phyloP scores from a whole-genome alignment of 23 tunicate genomes.

The Diplosoma virens region DNA sequence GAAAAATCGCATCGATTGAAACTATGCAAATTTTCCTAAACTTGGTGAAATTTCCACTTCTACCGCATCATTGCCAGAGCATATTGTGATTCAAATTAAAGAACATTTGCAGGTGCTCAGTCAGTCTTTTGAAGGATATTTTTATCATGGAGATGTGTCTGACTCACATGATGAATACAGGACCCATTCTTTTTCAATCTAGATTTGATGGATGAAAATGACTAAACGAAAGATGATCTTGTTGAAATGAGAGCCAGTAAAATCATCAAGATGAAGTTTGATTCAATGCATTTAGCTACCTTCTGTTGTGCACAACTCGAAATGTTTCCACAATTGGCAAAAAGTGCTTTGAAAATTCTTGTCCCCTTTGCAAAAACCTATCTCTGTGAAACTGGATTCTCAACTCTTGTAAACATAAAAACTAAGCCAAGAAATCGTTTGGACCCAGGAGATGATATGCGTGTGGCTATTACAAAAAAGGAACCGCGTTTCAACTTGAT shows the following conservation, averaged over 20 bases:
- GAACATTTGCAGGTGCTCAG: constrained; percentile 7
- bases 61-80: constrained; percentile 5
- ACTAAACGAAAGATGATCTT: constrained; percentile 6
- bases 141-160: background rate
- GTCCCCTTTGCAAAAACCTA: constrained; percentile 1
- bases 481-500: constrained; percentile 17
- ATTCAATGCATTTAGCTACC: constrained; percentile 16
- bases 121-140: constrained; percentile 1
- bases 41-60: constrained; percentile 5
- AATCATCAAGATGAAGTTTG: constrained; percentile 8
- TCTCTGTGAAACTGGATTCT: constrained; percentile 16
- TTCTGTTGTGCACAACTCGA: constrained; percentile 14
- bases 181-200: constrained; percentile 8
- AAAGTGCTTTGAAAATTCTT: constrained; percentile 10
- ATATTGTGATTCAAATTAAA: constrained; percentile 11
- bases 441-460: constrained; percentile 15
- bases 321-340: constrained; percentile 18
- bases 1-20: constrained; percentile 1
- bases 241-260: constrained; percentile 22
- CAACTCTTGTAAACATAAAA: constrained; percentile 8
- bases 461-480: constrained; percentile 2
- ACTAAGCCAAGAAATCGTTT: constrained; percentile 21
- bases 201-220: constrained; percentile 4
- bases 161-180: background rate
- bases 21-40: background rate